phyloP scores from a whole-genome alignment of 2,113 vertebrate genomes.

The Hypanus sabinus region DNA sequence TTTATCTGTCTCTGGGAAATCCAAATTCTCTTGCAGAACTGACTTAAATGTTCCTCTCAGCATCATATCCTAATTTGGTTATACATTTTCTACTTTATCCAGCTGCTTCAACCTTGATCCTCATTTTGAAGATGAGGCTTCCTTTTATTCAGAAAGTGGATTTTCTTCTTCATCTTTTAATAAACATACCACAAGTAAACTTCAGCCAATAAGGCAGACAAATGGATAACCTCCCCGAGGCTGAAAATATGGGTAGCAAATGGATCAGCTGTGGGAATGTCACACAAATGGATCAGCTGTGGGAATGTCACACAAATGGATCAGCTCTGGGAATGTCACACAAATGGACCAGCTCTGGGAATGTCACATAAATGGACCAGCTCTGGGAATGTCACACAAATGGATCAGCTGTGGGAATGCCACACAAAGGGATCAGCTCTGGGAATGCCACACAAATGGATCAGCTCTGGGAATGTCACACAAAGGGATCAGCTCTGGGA shows the following conservation, averaged over 20 bases:
- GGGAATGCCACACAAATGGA: too few relatives aligned
- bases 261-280: not conserved
- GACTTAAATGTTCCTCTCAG: not conserved
- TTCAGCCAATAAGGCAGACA: not conserved
- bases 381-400: too few relatives aligned
- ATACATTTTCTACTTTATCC: not conserved
- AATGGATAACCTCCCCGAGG: too few relatives aligned
- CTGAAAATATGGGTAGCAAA: too few relatives aligned
- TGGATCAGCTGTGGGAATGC: too few relatives aligned
- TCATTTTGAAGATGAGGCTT: not conserved
- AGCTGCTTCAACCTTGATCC: not conserved
- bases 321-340: too few relatives aligned
- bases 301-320: too few relatives aligned
- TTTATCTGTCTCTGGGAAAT: not conserved
- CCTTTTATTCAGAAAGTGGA: not conserved
- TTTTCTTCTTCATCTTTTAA: conserved; percentile 19
- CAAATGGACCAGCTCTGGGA: too few relatives aligned
- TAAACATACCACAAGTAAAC: not conserved
- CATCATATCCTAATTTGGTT: not conserved
- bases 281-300: not conserved
- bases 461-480: too few relatives aligned
- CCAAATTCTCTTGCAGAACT: not conserved
- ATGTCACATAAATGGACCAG: too few relatives aligned
- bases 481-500: too few relatives aligned
- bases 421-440: too few relatives aligned